Evolutionary conservation across 2,888 invertebrate species (phyloP).

Genomic region (Epinotia demarniana): DNA sequence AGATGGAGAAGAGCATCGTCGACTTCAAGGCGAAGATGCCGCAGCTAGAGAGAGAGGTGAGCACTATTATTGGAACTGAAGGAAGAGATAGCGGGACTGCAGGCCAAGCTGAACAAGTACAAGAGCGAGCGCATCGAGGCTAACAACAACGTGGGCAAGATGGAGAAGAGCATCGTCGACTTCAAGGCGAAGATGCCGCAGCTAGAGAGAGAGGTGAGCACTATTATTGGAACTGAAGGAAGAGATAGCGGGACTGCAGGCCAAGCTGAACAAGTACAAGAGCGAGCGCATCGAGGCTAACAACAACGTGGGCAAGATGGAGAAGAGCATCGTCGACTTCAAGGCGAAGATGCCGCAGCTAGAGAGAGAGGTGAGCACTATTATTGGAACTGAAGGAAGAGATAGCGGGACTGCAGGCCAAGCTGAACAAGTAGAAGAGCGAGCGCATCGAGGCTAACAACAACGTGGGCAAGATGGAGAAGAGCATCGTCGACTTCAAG

Average conservation of each 20-base stretch:
- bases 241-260: conserved; percentile 83
- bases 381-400: too few species aligned
- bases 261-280: conserved; percentile 88
- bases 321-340: conserved; percentile 84
- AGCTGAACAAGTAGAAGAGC: conserved; percentile 87
- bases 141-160: conserved; percentile 87
- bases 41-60: conserved; percentile 83
- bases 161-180: conserved; percentile 84
- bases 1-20: conserved; percentile 83
- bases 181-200: conserved; percentile 83
- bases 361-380: conserved; percentile 75
- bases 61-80: conserved; percentile 2
- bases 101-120: conserved; percentile 86
- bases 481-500: conserved; percentile 83
- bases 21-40: conserved; percentile 84
- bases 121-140: conserved; percentile 90
- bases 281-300: conserved; percentile 90
- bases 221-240: too few species aligned
- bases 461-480: conserved; percentile 86
- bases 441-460: conserved; percentile 90
- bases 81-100: conserved; percentile 83
- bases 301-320: conserved; percentile 86
- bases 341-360: conserved; percentile 84
- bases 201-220: conserved; percentile 81
- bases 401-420: too few species aligned